A percentile compares a stretch with the other conserved stretches of the same genome.
phyloP scores from a whole-genome alignment of 2,113 vertebrate species.

The Tenrec ecaudatus region DNA sequence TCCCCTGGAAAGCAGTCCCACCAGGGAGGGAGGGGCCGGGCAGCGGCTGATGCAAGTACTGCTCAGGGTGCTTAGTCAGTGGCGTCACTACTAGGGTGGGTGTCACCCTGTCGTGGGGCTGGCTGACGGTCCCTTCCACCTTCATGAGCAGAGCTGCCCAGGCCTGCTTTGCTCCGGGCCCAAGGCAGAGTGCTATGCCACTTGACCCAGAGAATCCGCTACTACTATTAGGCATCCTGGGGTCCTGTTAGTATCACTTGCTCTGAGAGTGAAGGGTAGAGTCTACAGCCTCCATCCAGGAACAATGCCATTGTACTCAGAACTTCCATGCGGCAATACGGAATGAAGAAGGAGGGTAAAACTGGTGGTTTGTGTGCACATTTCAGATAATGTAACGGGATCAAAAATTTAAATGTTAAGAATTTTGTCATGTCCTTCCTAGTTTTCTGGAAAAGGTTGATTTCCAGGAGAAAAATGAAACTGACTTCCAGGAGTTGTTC shows the following conservation, averaged over 20 bases:
- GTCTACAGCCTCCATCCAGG: no score
- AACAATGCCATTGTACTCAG: constrained; percentile 86
- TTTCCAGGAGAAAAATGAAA: background rate
- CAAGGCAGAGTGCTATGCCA: no score
- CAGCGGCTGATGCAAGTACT: constrained; percentile 85
- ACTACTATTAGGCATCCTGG: no score
- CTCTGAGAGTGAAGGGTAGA: no score
- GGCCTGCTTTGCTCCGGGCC: no score
- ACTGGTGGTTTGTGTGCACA: background rate
- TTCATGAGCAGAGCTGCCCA: no score
- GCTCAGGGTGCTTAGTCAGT: constrained; percentile 87
- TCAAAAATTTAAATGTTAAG: background rate
- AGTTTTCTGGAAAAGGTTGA: constrained; percentile 9
- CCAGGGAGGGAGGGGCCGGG: background rate
- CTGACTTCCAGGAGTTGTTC: background rate
- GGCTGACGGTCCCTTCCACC: no score
- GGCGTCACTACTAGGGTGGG: no score
- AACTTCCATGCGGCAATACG: constrained; percentile 88
- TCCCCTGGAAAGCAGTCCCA: no score
- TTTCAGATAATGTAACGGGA: background rate
- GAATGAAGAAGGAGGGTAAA: background rate
- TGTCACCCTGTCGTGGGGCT: no score
- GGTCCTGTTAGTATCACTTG: no score
- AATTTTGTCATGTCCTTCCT: background rate
- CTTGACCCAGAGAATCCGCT: no score